Conservation (phyloP, 2,797 vertebrate genomes). For the Sus cebifrons region DNA sequence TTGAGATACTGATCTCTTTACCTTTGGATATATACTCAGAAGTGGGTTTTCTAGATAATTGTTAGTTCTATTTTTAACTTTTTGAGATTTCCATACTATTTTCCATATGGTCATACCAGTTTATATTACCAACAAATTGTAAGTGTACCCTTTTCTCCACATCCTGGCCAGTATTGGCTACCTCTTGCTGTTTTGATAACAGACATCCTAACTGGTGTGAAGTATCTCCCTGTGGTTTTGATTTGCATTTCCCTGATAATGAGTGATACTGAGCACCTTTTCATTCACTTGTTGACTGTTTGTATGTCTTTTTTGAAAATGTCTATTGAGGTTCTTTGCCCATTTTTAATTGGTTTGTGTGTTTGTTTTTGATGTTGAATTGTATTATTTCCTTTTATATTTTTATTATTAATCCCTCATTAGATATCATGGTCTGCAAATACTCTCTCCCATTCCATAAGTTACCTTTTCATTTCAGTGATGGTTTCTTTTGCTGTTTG, state of each 20-base stretch:
- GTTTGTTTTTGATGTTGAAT: background rate
- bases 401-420: background rate
- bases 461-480: background rate
- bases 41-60: background rate
- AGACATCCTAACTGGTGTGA: background rate
- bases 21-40: background rate
- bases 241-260: background rate
- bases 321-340: background rate
- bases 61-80: background rate
- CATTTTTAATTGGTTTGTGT: background rate
- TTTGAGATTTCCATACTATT: background rate
- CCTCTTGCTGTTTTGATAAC: background rate
- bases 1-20: background rate
- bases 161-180: background rate
- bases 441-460: background rate
- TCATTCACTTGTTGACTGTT: background rate
- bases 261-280: background rate
- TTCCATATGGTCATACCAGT: background rate
- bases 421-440: background rate
- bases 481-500: background rate
- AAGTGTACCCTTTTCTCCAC: background rate
- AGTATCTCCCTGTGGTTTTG: background rate
- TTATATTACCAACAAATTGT: background rate
- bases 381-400: background rate
- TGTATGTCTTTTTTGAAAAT: background rate